Conservation (phyloP, 1,140 invertebrate genomes). For the Drosophila ficusphila region DNA sequence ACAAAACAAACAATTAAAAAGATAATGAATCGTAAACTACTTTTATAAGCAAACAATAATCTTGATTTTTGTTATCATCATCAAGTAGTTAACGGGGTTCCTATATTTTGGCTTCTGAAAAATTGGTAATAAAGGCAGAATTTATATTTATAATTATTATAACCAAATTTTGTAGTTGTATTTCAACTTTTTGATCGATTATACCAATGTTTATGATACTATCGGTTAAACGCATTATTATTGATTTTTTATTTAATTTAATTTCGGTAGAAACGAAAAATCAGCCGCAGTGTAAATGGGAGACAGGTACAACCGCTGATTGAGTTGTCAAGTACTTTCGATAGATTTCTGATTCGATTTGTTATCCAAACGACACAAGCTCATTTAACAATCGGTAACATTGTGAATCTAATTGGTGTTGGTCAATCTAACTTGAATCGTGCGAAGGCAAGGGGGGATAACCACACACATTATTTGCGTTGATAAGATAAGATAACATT, state of each 20-base stretch:
- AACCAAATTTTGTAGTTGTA: background rate
- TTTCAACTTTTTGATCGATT: no score
- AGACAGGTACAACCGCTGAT: background rate
- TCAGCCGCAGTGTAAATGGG: no score
- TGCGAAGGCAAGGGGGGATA: background rate
- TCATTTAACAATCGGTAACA: constrained; percentile 22
- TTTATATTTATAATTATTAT: background rate
- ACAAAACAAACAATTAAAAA: background rate
- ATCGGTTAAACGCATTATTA: no score
- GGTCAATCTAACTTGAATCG: constrained; percentile 34
- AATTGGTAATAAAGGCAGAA: background rate
- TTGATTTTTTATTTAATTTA: no score
- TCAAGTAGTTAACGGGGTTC: background rate
- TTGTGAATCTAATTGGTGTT: constrained; percentile 67
- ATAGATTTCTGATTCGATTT: constrained; percentile 34
- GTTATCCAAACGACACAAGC: constrained; percentile 16
- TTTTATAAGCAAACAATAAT: background rate
- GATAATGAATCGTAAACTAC: background rate
- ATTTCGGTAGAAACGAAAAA: background rate
- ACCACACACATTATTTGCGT: constrained; percentile 43
- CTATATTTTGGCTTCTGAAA: background rate
- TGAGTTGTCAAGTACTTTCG: constrained; percentile 15
- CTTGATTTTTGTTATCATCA: background rate
- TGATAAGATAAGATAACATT: constrained; percentile 53
- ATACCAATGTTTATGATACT: no score